Base-by-base conservation (phyloP, 2,797 vertebrate species). In the Eulemur rubriventer region DNA sequence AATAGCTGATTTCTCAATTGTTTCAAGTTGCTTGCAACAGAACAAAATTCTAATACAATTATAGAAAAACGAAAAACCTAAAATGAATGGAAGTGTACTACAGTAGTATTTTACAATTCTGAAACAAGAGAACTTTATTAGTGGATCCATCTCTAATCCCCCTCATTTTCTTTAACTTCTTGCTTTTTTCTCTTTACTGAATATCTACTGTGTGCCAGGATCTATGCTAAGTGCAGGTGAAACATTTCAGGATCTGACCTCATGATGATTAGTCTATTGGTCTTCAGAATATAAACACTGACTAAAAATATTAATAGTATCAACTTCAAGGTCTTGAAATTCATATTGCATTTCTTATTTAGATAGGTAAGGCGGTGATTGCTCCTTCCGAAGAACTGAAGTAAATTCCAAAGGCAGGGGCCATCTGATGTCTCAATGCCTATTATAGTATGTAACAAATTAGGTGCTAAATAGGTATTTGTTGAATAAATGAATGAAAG, bases 351-450 rank as follows among this genome's bases (percentile, higher is more conserved):
- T 70, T 92, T 76, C 79, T 84, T 65, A 86, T 11, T 92, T 41
- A 83, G 35, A 85, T 20, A 96, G 43, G 7, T 57, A 80, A 82
- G 55, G 22, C 14, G 6, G 5, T 78, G n/a, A 43, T 2, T 84
- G 24, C 35, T 93, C 59, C 93, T 94, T 84, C 33, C 65, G 38
- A 95, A 96, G 55, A 95, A 79, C 4, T 88, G 46, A 91, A 86
- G 13, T 65, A 84, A 75, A 16, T 33, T 75, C 33, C 78, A 87
- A 89, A 13, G 28, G 67, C 78, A 95, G 33, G 1, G 4, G 17
- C 24, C 80, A 57, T 50, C 10, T 83, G 18, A 59, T 35, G 8
- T 63, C 33, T 46, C 6, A 85, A 33, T 78, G 61, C 14, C 76
- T 89, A 50, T 26, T 57, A 70, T 0, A 70, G 67, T 48, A 55